These are phyloP conservation scores for Xylota sylvarum DNA, from an alignment of 2,888 invertebrate genomes.

Conservation along the genomic window DNA sequence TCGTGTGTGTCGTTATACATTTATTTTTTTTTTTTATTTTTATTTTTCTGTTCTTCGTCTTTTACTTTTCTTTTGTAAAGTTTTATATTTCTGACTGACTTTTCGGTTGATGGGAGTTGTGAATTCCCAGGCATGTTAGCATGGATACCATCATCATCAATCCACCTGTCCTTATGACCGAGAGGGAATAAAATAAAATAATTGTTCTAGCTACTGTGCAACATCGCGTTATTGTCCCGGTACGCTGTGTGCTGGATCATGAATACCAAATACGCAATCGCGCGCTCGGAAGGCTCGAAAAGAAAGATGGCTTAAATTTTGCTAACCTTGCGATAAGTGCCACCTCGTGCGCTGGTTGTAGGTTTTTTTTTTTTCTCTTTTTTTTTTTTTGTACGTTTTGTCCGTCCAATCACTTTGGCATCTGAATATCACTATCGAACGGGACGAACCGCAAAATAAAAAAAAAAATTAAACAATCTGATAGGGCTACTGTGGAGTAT, in stretches of 20 bases:
- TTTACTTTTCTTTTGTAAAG: conserved; percentile 21
- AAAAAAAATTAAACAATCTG: conserved; percentile 57
- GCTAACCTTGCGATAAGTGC: conserved; percentile 77
- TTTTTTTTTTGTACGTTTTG: conserved; percentile 23
- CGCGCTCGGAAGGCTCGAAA: conserved; percentile 21
- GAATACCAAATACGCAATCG: conserved; percentile 61
- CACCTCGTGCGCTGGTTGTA: conserved; percentile 69
- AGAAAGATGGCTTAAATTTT: conserved; percentile 63
- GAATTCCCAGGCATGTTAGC: conserved; percentile 72
- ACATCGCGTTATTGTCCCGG: conserved; percentile 70
- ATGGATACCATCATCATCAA: conserved; percentile 71
- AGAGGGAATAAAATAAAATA: conserved; percentile 76
- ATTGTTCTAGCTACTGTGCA: conserved; percentile 77
- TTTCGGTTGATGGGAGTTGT: conserved; percentile 54
- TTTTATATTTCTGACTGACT: conserved; percentile 18
- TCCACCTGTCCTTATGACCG: conserved; percentile 77
- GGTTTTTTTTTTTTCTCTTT: conserved; percentile 14
- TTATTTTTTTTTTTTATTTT: conserved; percentile 12
- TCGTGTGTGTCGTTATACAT: conserved; percentile 63
- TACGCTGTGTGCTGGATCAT: conserved; percentile 56
- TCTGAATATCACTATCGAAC: conserved; percentile 75
- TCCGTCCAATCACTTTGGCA: conserved; percentile 71
- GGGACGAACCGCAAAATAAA: conserved; percentile 60
- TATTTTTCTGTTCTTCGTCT: neutral
- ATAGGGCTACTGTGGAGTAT: conserved; percentile 75